A percentile compares a stretch with the other conserved stretches of the same genome.
phyloP scores from a whole-genome alignment of 92 coral and sea anemone species.

The Metridium senile region DNA sequence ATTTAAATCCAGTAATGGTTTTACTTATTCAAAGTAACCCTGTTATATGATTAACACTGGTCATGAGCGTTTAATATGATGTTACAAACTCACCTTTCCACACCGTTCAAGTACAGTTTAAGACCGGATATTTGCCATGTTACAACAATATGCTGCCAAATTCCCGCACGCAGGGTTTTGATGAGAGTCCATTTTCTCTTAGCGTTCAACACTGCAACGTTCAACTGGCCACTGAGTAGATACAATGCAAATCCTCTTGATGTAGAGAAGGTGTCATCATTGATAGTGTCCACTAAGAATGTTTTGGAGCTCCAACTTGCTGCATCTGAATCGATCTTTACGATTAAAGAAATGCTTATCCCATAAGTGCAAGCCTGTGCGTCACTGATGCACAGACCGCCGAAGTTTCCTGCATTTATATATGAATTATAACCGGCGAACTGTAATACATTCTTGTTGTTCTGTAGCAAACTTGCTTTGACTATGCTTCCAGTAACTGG shows the following conservation, averaged over 20 bases:
- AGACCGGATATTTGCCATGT: constrained; percentile 58
- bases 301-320: constrained; percentile 63
- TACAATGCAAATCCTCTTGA: constrained; percentile 82
- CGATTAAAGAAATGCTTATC: constrained; percentile 74
- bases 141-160: constrained; percentile 82
- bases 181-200: constrained; percentile 28
- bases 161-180: constrained; percentile 44
- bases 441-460: constrained; percentile 59
- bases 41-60: too few species aligned
- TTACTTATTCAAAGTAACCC: too few species aligned
- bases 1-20: too few species aligned
- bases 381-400: constrained; percentile 59
- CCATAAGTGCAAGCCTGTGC: constrained; percentile 70
- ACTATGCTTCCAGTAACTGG: constrained; percentile 59
- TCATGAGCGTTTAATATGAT: too few species aligned
- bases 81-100: constrained; percentile 42
- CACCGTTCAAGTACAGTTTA: constrained; percentile 62
- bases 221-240: constrained; percentile 40
- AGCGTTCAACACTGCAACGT: constrained; percentile 56
- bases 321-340: constrained; percentile 63
- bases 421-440: constrained; percentile 64
- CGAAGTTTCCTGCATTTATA: constrained; percentile 53
- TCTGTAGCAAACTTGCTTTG: constrained; percentile 48
- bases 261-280: constrained; percentile 40
- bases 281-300: constrained; percentile 71